phyloP scores from a whole-genome alignment of 2,797 vertebrate genomes.

The Cichlasoma orientale region DNA sequence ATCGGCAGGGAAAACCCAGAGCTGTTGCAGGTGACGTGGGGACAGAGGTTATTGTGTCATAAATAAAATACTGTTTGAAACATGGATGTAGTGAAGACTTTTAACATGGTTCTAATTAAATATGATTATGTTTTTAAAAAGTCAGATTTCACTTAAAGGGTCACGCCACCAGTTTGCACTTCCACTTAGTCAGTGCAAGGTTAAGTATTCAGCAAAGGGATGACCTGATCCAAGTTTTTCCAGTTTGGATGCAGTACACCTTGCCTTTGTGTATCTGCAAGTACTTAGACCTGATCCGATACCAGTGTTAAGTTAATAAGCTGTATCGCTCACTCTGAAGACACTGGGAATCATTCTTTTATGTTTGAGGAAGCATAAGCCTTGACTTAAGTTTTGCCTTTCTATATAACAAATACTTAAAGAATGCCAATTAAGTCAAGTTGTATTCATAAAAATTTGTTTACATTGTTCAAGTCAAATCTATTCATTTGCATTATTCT shows the following conservation, averaged over 20 bases:
- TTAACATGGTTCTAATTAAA: background rate
- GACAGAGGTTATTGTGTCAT: background rate
- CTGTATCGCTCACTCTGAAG: background rate
- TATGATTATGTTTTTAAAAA: background rate
- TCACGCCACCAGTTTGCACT: background rate
- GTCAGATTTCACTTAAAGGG: background rate
- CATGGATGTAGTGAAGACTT: background rate
- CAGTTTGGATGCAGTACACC: background rate
- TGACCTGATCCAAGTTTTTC: background rate
- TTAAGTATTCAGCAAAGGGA: background rate
- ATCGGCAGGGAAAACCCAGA: constrained; percentile 96
- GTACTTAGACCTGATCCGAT: background rate
- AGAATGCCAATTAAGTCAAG: background rate
- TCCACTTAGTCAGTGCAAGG: background rate
- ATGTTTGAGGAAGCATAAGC: background rate
- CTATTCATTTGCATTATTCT: background rate
- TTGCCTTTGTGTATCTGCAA: background rate
- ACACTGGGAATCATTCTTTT: background rate
- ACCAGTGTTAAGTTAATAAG: background rate
- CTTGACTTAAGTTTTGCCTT: background rate
- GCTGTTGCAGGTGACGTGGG: constrained; percentile 86
- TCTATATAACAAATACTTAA: background rate
- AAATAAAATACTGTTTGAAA: background rate
- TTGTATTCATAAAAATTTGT: background rate
- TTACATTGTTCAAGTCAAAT: background rate